Base-by-base conservation (phyloP, 2,113 vertebrate genomes). In the Istiophorus platypterus region DNA sequence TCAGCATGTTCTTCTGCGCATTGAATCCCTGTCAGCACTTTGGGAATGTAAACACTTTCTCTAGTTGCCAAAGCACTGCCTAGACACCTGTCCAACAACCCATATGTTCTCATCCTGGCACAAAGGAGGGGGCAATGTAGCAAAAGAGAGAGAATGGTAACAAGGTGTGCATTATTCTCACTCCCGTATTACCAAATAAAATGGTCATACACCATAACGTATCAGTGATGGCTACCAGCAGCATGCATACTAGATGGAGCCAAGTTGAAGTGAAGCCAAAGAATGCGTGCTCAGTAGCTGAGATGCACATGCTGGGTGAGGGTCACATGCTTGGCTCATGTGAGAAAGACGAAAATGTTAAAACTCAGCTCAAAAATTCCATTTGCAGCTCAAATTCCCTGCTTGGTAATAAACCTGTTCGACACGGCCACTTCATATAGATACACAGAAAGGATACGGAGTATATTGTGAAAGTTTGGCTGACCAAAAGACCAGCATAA, bases 201-300 rank as follows among this genome's bases (percentile, higher is more conserved):
- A 71, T 75, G 80, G 63, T 79, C 66, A 67, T 69, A 79, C 27
- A 80, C 58, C 72, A 59, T 66, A 78, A 78, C 34, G 27, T 77
- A 89, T 71, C 78, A 82, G 77, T 17, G 64, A 80, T 65, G 76
- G 69, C 74, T 81, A 76, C 88, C 89, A 91, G 77, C 72, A 66
- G 80, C 67, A 86, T 85, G 74, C 41, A 72, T 67, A 84, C 80
- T 80, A 73, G 79, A 84, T 49, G 74, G 85, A 84, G 89, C 84
- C 84, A 89, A 87, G 82, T 89, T 92, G 89, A 93, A 84, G 70
- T 64, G 76, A 77, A 90, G 93, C 91, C 93, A 92, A 89, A 92
- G 86, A 93, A 93, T 90, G 91, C 79, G 87, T 76, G 63, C 89
- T 84, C 78, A 65, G 87, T 87, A 80, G 80, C 68, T 90, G 78